Base-by-base conservation (phyloP, 2,797 vertebrate species). In the Gallinago solitaria region DNA sequence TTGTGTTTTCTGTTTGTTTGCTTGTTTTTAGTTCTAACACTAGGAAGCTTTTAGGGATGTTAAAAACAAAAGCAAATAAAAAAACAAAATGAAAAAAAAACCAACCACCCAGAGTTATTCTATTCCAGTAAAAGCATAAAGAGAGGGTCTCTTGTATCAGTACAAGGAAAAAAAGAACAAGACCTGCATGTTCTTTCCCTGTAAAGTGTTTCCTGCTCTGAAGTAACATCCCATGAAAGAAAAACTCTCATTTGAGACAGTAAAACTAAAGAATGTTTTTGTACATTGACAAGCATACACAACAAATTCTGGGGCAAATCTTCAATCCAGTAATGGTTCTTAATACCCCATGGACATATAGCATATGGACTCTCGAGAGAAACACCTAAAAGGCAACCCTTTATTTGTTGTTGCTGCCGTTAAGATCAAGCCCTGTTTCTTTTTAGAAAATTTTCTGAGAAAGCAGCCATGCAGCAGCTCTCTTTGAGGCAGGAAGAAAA, bases 21-120 rank as follows among this genome's bases (percentile, higher is more conserved):
- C 23, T 95, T 96, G 54, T n/a, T 95, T 90, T 92, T n/a, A n/a
- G 30, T 79, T 79, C 59, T 77, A 85, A 28, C 18, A 14, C 24
- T 74, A 56, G 43, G 64, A 92, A 87, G 60, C 63, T 92, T 92
- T 95, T 83, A 92, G 23, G 33, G 32, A 78, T 79, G 80, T 83
- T 75, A 65, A 78, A 89, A 89, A 47, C 32, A 82, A 83, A 92
- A 69, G 37, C 37, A 67, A 94, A 35, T 9, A 37, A 41, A 37
- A 43, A 23, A 59, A 59, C 45, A 18, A 41, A 41, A 21, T 14
- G 53, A 18, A 23, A 23, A 54, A 35, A 3, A 37, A 12, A 35
- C 8, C 35, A n/a, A n/a, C 23, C 32, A 15, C 16, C 48, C 30
- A 19, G 41, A 56, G 25, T 28, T 70, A 14, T 48, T 68, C 30